A percentile compares a stretch with the other conserved stretches of the same genome.
These are phyloP conservation scores for Pithys albifrons DNA, from an alignment of 2,113 vertebrate species.

Conservation along the genomic window DNA sequence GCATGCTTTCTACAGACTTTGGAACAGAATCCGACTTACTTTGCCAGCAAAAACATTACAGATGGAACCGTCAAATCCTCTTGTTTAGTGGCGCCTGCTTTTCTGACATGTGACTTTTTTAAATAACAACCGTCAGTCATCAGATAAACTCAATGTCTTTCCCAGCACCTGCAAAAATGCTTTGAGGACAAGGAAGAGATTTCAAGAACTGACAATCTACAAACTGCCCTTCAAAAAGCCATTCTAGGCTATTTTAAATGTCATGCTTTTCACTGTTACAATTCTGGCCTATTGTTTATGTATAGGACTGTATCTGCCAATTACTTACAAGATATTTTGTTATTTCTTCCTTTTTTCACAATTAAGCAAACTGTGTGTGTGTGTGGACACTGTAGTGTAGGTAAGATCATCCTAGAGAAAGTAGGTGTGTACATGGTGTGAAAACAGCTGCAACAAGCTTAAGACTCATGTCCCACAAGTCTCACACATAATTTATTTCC, in stretches of 20 bases:
- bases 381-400: neutral
- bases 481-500: neutral
- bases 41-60: conserved; percentile 68
- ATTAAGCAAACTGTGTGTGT: neutral
- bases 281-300: neutral
- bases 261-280: neutral
- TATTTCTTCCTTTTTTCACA: neutral
- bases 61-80: conserved; percentile 52
- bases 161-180: conserved; percentile 50
- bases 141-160: conserved; percentile 39
- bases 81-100: conserved; percentile 61
- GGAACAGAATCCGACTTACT: conserved; percentile 35
- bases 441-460: neutral
- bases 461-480: neutral
- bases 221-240: neutral
- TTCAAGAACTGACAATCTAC: neutral
- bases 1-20: conserved; percentile 52
- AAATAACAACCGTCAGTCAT: conserved; percentile 49
- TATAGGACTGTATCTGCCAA: neutral
- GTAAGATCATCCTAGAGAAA: neutral
- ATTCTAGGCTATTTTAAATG: neutral
- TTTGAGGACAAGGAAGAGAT: conserved; percentile 20
- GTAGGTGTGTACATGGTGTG: neutral
- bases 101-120: conserved; percentile 40
- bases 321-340: neutral